phyloP scores from a whole-genome alignment of 2,888 invertebrate genomes.

The Pterobdella sp. region DNA sequence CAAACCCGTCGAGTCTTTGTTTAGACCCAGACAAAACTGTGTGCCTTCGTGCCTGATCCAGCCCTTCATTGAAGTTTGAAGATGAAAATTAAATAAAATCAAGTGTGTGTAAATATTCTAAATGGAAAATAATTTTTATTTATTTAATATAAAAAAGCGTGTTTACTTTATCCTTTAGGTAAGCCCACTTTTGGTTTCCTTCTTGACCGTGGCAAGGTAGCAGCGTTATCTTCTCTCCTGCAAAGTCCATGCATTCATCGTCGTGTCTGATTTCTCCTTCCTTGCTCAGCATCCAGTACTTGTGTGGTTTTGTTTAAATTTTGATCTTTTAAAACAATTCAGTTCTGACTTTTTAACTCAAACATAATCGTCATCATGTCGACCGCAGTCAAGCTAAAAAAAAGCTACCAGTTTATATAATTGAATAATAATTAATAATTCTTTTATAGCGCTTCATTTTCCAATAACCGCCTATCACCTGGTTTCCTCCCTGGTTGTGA shows the following conservation, averaged over 20 bases:
- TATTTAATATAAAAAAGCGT: too few species aligned
- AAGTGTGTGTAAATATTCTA: background rate
- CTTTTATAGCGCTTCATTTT: background rate
- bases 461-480: constrained; percentile 60
- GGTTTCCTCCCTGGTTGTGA: constrained; percentile 97
- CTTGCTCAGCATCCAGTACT: constrained; percentile 49
- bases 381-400: too few species aligned
- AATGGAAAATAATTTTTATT: too few species aligned
- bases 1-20: constrained; percentile 9
- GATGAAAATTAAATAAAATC: background rate
- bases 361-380: too few species aligned
- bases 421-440: background rate
- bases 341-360: too few species aligned
- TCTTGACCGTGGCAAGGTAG: constrained; percentile 54
- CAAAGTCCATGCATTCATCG: constrained; percentile 48
- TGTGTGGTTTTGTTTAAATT: constrained; percentile 34
- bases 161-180: background rate
- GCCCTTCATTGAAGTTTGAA: background rate
- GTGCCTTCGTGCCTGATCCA: constrained; percentile 16
- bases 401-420: constrained; percentile 7
- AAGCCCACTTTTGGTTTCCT: constrained; percentile 54
- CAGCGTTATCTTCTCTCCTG: constrained; percentile 41
- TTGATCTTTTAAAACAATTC: too few species aligned
- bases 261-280: constrained; percentile 48
- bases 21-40: constrained; percentile 17